These are phyloP conservation scores for Incurvaria masculella DNA, from an alignment of 2,888 invertebrate species.

Conservation along the genomic window DNA sequence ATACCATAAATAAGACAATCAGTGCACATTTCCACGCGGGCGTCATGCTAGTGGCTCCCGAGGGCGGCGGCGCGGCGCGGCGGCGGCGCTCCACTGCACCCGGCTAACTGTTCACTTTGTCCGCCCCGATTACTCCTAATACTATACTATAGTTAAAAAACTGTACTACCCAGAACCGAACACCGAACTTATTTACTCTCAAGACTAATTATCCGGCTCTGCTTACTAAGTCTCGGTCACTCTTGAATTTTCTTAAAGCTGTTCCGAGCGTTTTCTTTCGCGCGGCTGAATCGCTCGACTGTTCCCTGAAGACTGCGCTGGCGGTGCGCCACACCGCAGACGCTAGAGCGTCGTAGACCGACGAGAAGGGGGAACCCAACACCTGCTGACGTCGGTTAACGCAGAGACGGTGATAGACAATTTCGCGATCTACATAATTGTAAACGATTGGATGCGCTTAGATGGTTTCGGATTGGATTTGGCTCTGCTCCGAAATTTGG, in stretches of 20 bases:
- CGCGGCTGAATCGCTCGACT: neutral
- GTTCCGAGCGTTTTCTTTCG: neutral
- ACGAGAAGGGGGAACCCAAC: neutral
- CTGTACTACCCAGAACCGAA: too few relatives aligned
- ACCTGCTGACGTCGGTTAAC: neutral
- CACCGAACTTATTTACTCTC: too few relatives aligned
- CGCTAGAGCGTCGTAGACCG: too few relatives aligned
- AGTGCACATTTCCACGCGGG: neutral
- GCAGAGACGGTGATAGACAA: slow-evolving; percentile 24
- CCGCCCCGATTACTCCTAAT: neutral
- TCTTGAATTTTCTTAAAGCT: too few relatives aligned
- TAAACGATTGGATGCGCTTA: neutral
- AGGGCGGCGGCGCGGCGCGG: too few relatives aligned
- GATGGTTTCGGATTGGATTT: neutral
- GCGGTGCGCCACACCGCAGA: neutral
- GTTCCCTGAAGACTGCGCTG: neutral
- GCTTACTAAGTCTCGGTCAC: too few relatives aligned
- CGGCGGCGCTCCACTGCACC: neutral
- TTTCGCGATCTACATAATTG: slow-evolving; percentile 51
- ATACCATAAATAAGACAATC: neutral
- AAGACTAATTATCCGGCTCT: too few relatives aligned
- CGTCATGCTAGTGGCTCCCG: neutral
- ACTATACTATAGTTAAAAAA: too few relatives aligned
- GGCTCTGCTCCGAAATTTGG: too few relatives aligned
- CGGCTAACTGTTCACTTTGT: neutral